These are phyloP conservation scores for Himalopsyche japonica DNA, from an alignment of 2,888 invertebrate species.

Conservation along the genomic window DNA sequence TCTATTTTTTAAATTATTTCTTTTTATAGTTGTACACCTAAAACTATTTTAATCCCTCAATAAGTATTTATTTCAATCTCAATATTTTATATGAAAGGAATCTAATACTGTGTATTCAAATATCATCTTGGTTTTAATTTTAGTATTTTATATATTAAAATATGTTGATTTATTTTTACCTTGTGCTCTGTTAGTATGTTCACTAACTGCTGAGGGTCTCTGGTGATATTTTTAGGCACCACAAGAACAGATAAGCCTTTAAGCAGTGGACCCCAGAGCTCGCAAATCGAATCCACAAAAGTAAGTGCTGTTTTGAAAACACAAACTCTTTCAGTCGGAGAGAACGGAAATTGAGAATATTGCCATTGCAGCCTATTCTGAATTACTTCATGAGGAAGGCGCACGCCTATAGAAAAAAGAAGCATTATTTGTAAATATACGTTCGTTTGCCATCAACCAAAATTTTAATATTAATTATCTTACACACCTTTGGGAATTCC, in stretches of 20 bases:
- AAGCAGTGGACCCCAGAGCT: constrained; percentile 84
- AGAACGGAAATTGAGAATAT: constrained; percentile 79
- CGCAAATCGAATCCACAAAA: constrained; percentile 87
- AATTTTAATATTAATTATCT: background rate
- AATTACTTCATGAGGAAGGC: constrained; percentile 74
- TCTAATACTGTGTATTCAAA: too few species aligned
- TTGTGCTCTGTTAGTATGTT: constrained; percentile 69
- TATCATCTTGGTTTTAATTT: too few species aligned
- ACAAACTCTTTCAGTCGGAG: constrained; percentile 67
- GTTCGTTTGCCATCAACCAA: background rate
- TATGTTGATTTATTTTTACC: constrained; percentile 57
- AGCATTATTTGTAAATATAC: too few species aligned
- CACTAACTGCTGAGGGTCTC: constrained; percentile 78
- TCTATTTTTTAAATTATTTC: too few species aligned
- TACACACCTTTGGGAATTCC: constrained; percentile 79
- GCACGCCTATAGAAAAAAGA: constrained; percentile 67
- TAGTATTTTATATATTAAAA: too few species aligned
- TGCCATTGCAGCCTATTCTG: constrained; percentile 88
- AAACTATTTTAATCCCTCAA: too few species aligned
- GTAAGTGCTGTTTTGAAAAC: constrained; percentile 91
- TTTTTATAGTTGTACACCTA: too few species aligned
- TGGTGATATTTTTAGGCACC: constrained; percentile 72
- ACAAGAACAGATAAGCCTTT: constrained; percentile 72
- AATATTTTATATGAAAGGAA: too few species aligned
- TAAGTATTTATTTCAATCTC: too few species aligned